Evolutionary conservation across 2,888 invertebrate genomes (phyloP), one percentile per base, ranked within the genome.

Genomic region (Drosophila borealis): DNA sequence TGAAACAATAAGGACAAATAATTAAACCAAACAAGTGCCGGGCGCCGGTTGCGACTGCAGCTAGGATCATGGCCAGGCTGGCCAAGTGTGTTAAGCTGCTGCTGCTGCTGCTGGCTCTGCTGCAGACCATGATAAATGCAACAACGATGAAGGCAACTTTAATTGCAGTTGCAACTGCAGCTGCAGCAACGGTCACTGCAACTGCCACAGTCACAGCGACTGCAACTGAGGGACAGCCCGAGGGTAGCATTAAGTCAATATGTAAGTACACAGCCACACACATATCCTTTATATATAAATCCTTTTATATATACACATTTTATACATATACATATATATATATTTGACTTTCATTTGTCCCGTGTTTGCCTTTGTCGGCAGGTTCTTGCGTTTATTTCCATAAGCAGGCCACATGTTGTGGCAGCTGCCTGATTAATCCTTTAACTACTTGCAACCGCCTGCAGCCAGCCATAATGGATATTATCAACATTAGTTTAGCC

Each of bases 221-320:
- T 48, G 54, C 68, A 55, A 62, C 57, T 13, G 68, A 68, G 17
- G 17, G 17, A 17, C 17, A 17, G 54, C 69, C 66, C 19, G 54
- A 66, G 63, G 63, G 63, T 51, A 25, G 42, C 54, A 63, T 75
- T 67, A 83, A 85, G 66, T 80, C 89, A 64, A 77, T 84, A 68
- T 70, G 85, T 85, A 80, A 89, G 85, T 85, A 70, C 51, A 68
- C 25, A 54, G 14, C 37, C 33, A 49, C 29, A 53, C 53, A 49
- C 29, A 53, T 53, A 29, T 29, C 17, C 8, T 19, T 42, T 46
- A 41, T 21, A 49, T 51, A 19, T 34, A 44, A 8, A 45, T 34
- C 45, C 21, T 19, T 45, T 48, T 39, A 2, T 37, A 39, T 44
- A 13, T 45, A 36, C 14, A 17, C 39, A 48, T 33, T 25, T 34